Base-by-base conservation (phyloP, 2,113 vertebrate genomes). In the Catharus minimus region DNA sequence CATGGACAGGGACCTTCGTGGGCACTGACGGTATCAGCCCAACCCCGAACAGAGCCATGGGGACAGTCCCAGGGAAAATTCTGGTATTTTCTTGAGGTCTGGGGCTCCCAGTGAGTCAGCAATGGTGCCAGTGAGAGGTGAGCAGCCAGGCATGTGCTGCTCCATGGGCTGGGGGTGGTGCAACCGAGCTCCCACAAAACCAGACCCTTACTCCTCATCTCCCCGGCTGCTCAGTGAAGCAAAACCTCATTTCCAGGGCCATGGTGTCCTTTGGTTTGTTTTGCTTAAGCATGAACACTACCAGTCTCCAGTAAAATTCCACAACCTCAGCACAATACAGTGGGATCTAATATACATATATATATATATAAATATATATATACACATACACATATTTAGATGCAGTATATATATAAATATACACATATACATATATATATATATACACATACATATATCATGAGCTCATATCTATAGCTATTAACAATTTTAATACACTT, bases 181-280 rank as follows among this genome's bases (percentile, higher is more conserved):
- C 74, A 66, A 57, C 17, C 0, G 1, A 33, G 30, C 50, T 66
- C 36, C 27, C 0, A 0, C 8, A 52, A 43, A 56, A 57, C 12
- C 30, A 41, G 13, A 27, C 39, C 60, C 32, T 56, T 9, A 9
- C 4, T 81, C n/a, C 80, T 76, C 44, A n/a, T 15, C 53, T 67
- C 15, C 27, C 33, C 3, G 1, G 26, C 4, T 53, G 21, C 4
- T 55, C 46, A 33, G 32, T 18, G 91, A 77, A 41, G 55, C 24
- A 56, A 92, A 81, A 52, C 23, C 26, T 69, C 20, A 32, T 50
- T n/a, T 73, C 56, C 81, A 80, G 64, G 65, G 38, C 41, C 2
- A 2, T 5, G 21, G 16, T 39, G 32, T 52, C 50, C 58, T 89
- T 61, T 44, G 12, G n/a, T 39, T 72, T 56, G 44, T 60, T 86